Percentiles rank a stretch among this genome's conserved stretches.
These are phyloP conservation scores for Prinia subflava DNA, from an alignment of 2,113 vertebrate species.

Conservation along the genomic window DNA sequence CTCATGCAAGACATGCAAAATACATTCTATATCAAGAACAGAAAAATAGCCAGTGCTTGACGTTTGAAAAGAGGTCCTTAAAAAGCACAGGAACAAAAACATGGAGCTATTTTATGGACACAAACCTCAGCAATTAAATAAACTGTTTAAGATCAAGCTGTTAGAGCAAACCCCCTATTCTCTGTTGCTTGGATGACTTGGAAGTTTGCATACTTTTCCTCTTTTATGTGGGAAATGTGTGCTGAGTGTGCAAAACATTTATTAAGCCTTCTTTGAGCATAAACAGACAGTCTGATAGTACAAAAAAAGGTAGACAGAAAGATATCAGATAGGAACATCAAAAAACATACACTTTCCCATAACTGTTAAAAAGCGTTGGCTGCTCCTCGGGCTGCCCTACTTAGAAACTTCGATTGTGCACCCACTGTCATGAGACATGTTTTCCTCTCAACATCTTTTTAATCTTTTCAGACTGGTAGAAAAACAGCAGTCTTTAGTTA, in stretches of 20 bases:
- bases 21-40: neutral
- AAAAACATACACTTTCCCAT: constrained; percentile 12
- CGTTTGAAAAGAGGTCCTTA: neutral
- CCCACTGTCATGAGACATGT: constrained; percentile 46
- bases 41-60: neutral
- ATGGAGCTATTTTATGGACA: neutral
- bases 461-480: constrained; percentile 50
- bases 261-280: neutral
- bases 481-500: constrained; percentile 52
- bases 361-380: constrained; percentile 38
- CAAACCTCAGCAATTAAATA: neutral
- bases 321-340: constrained; percentile 23
- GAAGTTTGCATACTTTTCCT: neutral
- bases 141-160: neutral
- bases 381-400: constrained; percentile 60
- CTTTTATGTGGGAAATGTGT: neutral
- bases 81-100: neutral
- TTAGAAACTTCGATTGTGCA: constrained; percentile 58
- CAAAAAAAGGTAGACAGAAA: constrained; percentile 6
- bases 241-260: constrained; percentile 46
- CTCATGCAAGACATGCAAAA: neutral
- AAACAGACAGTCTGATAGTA: neutral
- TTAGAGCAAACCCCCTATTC: neutral
- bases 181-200: neutral
- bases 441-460: constrained; percentile 54